Evolutionary conservation across 37 sponge, comb jelly and placozoan genomes (phyloP).

Genomic region (Halichondria panicea): DNA sequence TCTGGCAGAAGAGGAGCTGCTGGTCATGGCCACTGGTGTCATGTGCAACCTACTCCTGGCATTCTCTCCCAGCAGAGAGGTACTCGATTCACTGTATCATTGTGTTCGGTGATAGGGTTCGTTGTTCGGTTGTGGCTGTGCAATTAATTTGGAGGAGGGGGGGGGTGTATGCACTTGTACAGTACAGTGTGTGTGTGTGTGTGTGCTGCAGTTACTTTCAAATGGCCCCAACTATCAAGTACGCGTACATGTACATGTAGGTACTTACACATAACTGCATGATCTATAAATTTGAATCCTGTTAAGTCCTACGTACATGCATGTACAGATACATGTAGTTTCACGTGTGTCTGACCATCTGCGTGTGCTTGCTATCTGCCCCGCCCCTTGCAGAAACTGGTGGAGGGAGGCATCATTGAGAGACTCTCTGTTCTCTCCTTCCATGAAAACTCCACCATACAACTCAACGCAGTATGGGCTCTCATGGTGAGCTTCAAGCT

Average conservation of each 20-base stretch:
- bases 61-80: constrained; percentile 75
- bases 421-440: constrained; percentile 1
- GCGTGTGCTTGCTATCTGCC: neutral
- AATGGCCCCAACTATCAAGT: too few relatives aligned
- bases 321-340: neutral
- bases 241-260: too few relatives aligned
- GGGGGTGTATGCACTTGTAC: too few relatives aligned
- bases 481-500: constrained; percentile 32
- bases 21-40: constrained; percentile 44
- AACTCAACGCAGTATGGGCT: constrained; percentile 52
- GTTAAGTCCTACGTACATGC: too few relatives aligned
- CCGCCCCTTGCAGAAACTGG: constrained; percentile 12
- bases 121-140: neutral
- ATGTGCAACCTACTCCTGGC: constrained; percentile 64
- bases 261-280: too few relatives aligned
- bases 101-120: neutral
- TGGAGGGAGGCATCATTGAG: constrained; percentile 23
- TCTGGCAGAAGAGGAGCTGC: constrained; percentile 28
- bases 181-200: too few relatives aligned
- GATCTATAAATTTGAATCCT: too few relatives aligned
- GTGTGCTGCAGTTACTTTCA: too few relatives aligned
- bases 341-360: neutral
- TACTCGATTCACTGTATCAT: too few relatives aligned
- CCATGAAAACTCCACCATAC: constrained; percentile 28
- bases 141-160: too few relatives aligned